phyloP scores from a whole-genome alignment of 2,797 vertebrate genomes.

The Ciconia nigra region DNA sequence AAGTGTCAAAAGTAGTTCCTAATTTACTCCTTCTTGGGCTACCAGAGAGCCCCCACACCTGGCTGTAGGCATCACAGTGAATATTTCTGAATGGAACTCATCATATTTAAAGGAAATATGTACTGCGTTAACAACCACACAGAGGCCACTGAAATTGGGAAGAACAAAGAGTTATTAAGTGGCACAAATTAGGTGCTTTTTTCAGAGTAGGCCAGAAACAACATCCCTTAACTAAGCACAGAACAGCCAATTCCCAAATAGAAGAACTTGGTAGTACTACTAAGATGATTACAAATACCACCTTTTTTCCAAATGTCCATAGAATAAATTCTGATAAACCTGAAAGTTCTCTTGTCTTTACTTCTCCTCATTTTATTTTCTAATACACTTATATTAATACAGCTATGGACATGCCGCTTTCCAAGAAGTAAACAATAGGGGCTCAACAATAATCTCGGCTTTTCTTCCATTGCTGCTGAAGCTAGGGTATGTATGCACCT shows the following conservation, averaged over 20 bases:
- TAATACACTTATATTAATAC: background rate
- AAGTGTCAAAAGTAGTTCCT: background rate
- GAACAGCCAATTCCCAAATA: background rate
- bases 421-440: background rate
- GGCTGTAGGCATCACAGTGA: background rate
- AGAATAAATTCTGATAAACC: background rate
- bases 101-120: background rate
- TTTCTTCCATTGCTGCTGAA: background rate
- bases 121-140: background rate
- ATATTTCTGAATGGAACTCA: background rate
- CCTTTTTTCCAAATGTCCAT: rapidly evolving
- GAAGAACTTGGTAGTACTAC: background rate
- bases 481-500: rapidly evolving
- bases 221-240: rapidly evolving
- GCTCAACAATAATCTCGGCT: background rate
- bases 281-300: background rate
- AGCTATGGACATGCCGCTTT: background rate
- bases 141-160: background rate
- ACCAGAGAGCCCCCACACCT: background rate
- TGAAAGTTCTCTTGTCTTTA: background rate
- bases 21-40: background rate
- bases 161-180: rapidly evolving
- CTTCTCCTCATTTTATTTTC: background rate
- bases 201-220: background rate
- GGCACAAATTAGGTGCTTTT: rapidly evolving